Percentiles rank a stretch among this genome's conserved stretches.
These are phyloP conservation scores for Rhabdophis nuchalis DNA, from an alignment of 2,797 vertebrate genomes.

Conservation along the genomic window DNA sequence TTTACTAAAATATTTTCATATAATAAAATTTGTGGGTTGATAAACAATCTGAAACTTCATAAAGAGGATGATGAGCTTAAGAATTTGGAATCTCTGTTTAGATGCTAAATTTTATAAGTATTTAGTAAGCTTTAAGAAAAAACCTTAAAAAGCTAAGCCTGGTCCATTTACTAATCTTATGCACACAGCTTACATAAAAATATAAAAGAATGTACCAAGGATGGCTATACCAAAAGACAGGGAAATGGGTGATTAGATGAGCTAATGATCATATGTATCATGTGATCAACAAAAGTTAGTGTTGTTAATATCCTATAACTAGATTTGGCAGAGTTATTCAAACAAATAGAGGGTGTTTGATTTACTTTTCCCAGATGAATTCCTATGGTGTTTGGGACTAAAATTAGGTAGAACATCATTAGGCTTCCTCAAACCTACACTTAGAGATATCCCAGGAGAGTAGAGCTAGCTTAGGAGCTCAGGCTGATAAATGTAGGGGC, in stretches of 20 bases:
- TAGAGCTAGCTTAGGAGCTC: background rate
- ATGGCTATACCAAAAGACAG: background rate
- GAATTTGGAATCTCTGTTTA: background rate
- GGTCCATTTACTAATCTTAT: background rate
- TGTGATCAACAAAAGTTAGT: background rate
- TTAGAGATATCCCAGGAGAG: background rate
- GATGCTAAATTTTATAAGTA: background rate
- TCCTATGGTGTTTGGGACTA: background rate
- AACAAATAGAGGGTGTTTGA: background rate
- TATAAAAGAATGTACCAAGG: background rate
- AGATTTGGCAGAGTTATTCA: background rate
- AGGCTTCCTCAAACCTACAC: background rate
- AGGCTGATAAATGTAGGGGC: background rate
- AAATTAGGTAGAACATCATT: background rate
- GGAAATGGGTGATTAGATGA: background rate
- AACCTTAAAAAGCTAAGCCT: background rate
- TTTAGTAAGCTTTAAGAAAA: background rate
- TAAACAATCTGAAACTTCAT: background rate
- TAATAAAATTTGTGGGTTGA: background rate
- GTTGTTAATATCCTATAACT: background rate
- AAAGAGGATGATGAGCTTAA: background rate
- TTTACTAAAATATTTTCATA: background rate
- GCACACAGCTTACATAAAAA: background rate
- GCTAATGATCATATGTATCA: background rate
- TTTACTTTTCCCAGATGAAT: background rate